Base-by-base conservation (phyloP, 2,888 invertebrate species). In the Pyrochroa serraticornis region DNA sequence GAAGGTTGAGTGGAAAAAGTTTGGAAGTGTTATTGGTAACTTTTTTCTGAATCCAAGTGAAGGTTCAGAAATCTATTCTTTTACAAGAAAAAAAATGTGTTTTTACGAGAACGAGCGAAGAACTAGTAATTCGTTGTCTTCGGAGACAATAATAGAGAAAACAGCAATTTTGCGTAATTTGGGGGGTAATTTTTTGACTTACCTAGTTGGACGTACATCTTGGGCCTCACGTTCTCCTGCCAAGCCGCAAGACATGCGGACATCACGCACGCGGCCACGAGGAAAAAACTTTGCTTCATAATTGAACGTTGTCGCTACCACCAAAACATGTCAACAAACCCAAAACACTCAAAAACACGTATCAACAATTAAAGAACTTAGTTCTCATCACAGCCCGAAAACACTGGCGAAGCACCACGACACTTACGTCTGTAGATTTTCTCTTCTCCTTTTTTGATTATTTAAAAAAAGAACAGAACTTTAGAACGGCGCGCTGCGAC, bases 141-240 rank as follows among this genome's bases (percentile, higher is more conserved):
- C n/a, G n/a, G n/a, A n/a, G n/a, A n/a, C n/a, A n/a, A n/a, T n/a
- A n/a, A n/a, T n/a, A n/a, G n/a, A n/a, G n/a, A n/a, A n/a, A n/a
- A n/a, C n/a, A n/a, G n/a, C n/a, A n/a, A n/a, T n/a, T n/a, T n/a
- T n/a, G n/a, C n/a, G n/a, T n/a, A n/a, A n/a, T n/a, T n/a, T n/a
- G n/a, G n/a, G n/a, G n/a, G n/a, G n/a, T n/a, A n/a, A n/a, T n/a
- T n/a, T n/a, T n/a, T 32, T 68, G 66, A 87, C 92, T 90, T 81
- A 93, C 93, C 93, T 87, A 92, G 84, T 87, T 92, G 91, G 80
- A 92, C 92, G 85, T 91, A 92, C 88, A 93, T 91, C 87, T 93
- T 93, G 77, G 93, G 93, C 83, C 92, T 86, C 81, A 92, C 89
- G 82, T 93, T 93, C 82, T 93, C 93, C 87, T 93, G 93, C 93